Evolutionary conservation across 2,888 invertebrate genomes (phyloP), one percentile per base, ranked within the genome.

Genomic region (Heliothis peltigera): DNA sequence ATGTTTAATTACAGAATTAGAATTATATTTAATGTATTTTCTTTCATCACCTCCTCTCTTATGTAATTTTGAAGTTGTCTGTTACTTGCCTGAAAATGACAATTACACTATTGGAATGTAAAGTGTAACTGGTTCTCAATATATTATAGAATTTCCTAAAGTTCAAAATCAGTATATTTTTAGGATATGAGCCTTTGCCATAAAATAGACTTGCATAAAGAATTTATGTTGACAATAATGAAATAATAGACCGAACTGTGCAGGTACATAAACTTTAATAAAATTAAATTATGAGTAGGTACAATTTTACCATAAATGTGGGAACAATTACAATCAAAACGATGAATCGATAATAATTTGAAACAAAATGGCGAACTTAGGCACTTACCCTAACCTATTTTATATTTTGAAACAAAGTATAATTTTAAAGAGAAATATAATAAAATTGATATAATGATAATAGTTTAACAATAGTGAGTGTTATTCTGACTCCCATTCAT

Each of bases 191-290:
- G n/a, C n/a, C n/a, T n/a, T n/a, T n/a, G n/a, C n/a, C n/a, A n/a
- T n/a, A n/a, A n/a, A n/a, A n/a, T n/a, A n/a, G n/a, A n/a, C n/a
- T n/a, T n/a, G n/a, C n/a, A n/a, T n/a, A n/a, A n/a, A n/a, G n/a
- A n/a, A n/a, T n/a, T n/a, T n/a, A n/a, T n/a, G n/a, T n/a, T n/a
- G n/a, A n/a, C n/a, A n/a, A n/a, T n/a, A n/a, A n/a, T n/a, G n/a
- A 55, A 67, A 69, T 55, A 69, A 58, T 56, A 72, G 64, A 25
- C 4, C n/a, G 22, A 7, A 35, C 1, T 61, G 49, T 68, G 75
- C 80, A 81, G 77, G 77, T 82, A 82, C 79, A 73, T 68, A 79
- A 81, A 79, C 69, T 83, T 83, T 80, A 83, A 70, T 83, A 66
- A 77, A 77, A 79, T 55, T 53, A 62, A 35, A 46, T 19, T 19